A percentile compares a stretch with the other conserved stretches of the same genome.
Evolutionary conservation across 2,113 vertebrate species (phyloP).

Genomic region (Hyaena hyaena): DNA sequence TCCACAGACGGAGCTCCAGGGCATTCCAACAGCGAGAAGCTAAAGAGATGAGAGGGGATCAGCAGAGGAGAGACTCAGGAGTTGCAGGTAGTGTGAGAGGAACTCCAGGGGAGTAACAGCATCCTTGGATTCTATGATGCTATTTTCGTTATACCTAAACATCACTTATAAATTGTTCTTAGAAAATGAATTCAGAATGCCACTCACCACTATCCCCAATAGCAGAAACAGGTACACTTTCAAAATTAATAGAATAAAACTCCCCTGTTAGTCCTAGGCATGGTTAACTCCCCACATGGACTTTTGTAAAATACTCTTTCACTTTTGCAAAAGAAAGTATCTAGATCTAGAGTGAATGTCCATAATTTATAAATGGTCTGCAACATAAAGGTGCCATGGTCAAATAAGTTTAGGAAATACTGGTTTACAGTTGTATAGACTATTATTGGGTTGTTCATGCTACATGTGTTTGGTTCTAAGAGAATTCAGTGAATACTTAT

Average conservation of each 20-base stretch:
- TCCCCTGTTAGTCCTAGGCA: not conserved
- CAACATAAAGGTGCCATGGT: not conserved
- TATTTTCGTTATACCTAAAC: not conserved
- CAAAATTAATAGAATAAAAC: not conserved
- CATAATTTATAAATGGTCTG: not conserved
- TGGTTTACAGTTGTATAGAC: not conserved
- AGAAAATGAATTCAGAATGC: not conserved
- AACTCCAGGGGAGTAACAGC: not conserved
- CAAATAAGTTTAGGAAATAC: not conserved
- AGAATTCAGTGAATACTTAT: not conserved
- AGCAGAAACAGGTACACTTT: not conserved
- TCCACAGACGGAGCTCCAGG: not conserved
- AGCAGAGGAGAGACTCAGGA: not conserved
- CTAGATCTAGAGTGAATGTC: not conserved
- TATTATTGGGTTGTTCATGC: not conserved
- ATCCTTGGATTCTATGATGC: not conserved
- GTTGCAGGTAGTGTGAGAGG: not conserved
- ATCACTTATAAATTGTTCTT: constrained; percentile 32
- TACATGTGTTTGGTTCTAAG: not conserved
- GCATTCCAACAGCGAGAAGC: not conserved
- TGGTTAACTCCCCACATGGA: not conserved
- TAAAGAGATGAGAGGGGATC: not conserved
- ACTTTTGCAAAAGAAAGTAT: not conserved
- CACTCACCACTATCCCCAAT: not conserved
- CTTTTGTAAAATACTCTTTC: not conserved